These are phyloP conservation scores for Oeneis ivallda DNA, from an alignment of 2,888 invertebrate genomes.

Conservation along the genomic window DNA sequence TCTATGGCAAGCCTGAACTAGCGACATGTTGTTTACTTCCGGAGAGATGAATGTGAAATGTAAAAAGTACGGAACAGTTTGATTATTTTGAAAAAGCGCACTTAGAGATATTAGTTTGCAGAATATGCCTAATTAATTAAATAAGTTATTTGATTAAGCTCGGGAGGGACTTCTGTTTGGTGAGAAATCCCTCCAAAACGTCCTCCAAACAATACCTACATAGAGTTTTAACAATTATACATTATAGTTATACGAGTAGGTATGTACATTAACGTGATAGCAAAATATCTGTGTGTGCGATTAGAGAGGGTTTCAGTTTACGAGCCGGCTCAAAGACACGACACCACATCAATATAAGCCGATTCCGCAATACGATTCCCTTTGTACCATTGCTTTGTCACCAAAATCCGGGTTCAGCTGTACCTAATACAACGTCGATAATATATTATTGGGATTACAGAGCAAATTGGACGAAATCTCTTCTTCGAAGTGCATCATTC, in stretches of 20 bases:
- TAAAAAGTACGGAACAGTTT: conserved; percentile 12
- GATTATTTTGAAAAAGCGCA: too few species aligned
- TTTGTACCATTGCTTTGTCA: conserved; percentile 63
- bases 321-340: conserved; percentile 47
- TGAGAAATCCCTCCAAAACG: too few species aligned
- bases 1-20: conserved; percentile 1
- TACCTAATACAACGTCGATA: conserved; percentile 25
- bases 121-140: too few species aligned
- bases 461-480: background rate
- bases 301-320: conserved; percentile 46
- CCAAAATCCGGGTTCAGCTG: conserved; percentile 63
- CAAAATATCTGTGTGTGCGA: conserved; percentile 35
- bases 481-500: background rate
- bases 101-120: too few species aligned
- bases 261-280: background rate
- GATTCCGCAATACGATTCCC: conserved; percentile 45
- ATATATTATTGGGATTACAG: conserved; percentile 35
- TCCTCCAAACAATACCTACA: too few species aligned
- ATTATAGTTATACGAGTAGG: too few species aligned
- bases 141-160: too few species aligned
- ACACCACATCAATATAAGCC: conserved; percentile 51
- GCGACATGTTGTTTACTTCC: conserved; percentile 15
- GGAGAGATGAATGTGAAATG: conserved; percentile 23
- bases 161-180: too few species aligned
- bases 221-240: too few species aligned